phyloP scores from a whole-genome alignment of 2,797 vertebrate species.

The Malurus splendens region DNA sequence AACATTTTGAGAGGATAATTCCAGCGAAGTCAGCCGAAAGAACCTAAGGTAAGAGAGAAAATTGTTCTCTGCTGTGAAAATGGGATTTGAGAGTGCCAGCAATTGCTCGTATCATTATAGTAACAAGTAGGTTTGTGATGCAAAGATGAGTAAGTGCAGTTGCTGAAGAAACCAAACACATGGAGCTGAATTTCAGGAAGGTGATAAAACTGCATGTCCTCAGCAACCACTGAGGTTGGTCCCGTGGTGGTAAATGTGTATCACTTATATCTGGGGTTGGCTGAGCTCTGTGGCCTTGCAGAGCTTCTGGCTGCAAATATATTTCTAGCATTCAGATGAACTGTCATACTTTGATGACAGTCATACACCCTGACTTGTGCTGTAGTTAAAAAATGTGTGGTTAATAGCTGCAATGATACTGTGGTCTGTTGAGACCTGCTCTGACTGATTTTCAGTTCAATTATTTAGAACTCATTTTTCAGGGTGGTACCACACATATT shows the following conservation, averaged over 20 bases:
- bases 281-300: not conserved
- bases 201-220: not conserved
- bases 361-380: not conserved
- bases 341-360: not conserved
- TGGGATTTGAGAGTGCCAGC: not conserved
- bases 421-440: not conserved
- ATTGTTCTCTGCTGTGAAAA: not conserved
- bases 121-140: conserved; percentile 9
- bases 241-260: accelerated
- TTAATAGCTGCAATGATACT: conserved; percentile 29
- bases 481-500: not conserved
- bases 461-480: conserved; percentile 44
- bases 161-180: not conserved
- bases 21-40: not conserved
- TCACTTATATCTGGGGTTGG: not conserved
- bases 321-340: not conserved
- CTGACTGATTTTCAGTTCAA: not conserved
- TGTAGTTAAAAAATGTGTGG: not conserved
- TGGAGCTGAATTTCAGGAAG: not conserved
- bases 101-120: not conserved
- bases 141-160: not conserved
- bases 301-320: not conserved
- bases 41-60: not conserved
- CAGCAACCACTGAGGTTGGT: not conserved
- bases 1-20: not conserved